Evolutionary conservation across 2,888 invertebrate species (phyloP), one percentile per base, ranked within the genome.

Genomic region (Acanthosepion esculentum): DNA sequence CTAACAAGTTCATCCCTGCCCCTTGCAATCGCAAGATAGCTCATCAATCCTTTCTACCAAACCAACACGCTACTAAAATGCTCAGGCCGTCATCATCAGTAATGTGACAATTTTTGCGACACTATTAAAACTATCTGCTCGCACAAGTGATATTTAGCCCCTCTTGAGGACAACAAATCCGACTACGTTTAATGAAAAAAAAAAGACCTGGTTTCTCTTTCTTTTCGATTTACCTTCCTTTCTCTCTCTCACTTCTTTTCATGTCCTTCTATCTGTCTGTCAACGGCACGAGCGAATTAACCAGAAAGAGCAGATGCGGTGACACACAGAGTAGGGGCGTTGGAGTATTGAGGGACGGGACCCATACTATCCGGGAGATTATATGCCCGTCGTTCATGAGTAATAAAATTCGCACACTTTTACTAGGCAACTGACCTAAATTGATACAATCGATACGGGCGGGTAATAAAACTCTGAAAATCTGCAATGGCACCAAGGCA

Each of bases 41-140:
- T 33, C 78, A 78, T 78, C n/a, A 78, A 78, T 78, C n/a, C 78
- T 78, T 78, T 78, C 78, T 78, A 23, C 78, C n/a, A n/a, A 78
- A 78, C 78, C 78, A n/a, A n/a, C 78, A 78, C 78, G n/a, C 78
- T 12, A 33, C 78, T n/a, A 33, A 78, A 78, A 78, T 33, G 18
- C n/a, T 2, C 15, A n/a, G 78, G 78, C n/a, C n/a, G 1, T 33
- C 78, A 78, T 33, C n/a, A 33, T n/a, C 15, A n/a, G n/a, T 78
- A 78, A 78, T 78, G 78, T n/a, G 78, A 78, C 78, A n/a, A 78
- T 78, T 33, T 41, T n/a, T 78, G 78, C n/a, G 15, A 78, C 78
- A n/a, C n/a, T 78, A 78, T 78, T 78, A 78, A 78, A 78, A 78
- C 78, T 78, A 78, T 78, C 78, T 78, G 78, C 78, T n/a, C n/a